Evolutionary conservation across 2,888 invertebrate genomes (phyloP).

Genomic region (Isoperla grammatica): DNA sequence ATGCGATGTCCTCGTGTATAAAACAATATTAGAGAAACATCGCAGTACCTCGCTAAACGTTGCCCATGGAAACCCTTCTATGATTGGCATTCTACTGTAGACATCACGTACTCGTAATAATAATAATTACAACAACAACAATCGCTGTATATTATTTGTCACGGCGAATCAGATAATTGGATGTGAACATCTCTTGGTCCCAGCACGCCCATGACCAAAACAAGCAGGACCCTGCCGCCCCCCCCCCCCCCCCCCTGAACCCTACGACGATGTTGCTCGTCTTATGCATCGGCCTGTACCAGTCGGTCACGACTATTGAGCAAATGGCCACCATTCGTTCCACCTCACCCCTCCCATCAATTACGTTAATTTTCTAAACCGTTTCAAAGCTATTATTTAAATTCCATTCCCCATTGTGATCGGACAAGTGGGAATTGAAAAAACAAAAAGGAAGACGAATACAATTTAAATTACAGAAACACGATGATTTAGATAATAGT

Average conservation of each 20-base stretch:
- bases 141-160: slow-evolving; percentile 23
- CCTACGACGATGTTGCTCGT: slow-evolving; percentile 42
- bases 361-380: slow-evolving; percentile 43
- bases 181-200: slow-evolving; percentile 1
- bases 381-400: slow-evolving; percentile 43
- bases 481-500: slow-evolving; percentile 18
- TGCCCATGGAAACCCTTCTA: neutral
- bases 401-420: slow-evolving; percentile 45
- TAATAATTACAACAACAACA: slow-evolving; percentile 21
- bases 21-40: too few species aligned
- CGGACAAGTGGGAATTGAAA: slow-evolving; percentile 42
- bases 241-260: slow-evolving; percentile 39
- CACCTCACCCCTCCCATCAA: slow-evolving; percentile 38
- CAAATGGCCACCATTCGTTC: slow-evolving; percentile 30
- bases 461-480: slow-evolving; percentile 20
- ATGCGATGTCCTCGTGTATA: too few species aligned
- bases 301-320: slow-evolving; percentile 24
- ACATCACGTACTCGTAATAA: slow-evolving; percentile 14
- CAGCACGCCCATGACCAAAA: slow-evolving; percentile 1
- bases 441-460: slow-evolving; percentile 32
- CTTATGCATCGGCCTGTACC: slow-evolving; percentile 33
- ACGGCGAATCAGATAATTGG: slow-evolving; percentile 21
- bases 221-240: slow-evolving; percentile 29
- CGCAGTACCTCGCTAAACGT: too few species aligned
- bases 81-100: slow-evolving; percentile 1